Evolutionary conservation across 1,140 invertebrate genomes (phyloP), one percentile per base, ranked within the genome.

Genomic region (Sesamia nonagrioides): DNA sequence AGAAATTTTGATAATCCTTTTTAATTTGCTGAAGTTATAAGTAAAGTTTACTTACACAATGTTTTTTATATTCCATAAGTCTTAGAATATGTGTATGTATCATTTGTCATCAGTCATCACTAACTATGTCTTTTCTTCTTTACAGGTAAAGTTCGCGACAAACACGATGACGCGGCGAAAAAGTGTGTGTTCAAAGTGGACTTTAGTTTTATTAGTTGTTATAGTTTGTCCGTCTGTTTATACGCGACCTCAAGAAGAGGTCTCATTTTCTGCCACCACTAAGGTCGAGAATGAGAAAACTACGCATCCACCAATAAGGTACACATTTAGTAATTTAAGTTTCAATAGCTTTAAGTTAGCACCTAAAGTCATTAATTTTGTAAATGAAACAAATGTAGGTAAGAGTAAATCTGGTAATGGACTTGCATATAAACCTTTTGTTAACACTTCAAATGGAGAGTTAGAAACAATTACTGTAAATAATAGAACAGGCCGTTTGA

Each of bases 151-250:
- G 37, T 71, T 78, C 85, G 78, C 80, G 79, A 81, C 37, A 56
- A 77, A 45, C 80, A 88, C 40, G 6, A 94, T 94, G 92, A 87
- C 91, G 88, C 86, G 91, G 78, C 89, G 87, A 86, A 93, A 93
- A 92, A 89, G 84, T 92, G 88, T 86, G 81, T 88, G 84, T 88
- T 82, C 84, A 83, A 91, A 89, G 82, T 92, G 92, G 92, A 95
- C 92, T 86, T 82, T 95, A 92, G 90, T 91, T 87, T 90, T 95
- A 91, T 83, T 92, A 82, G 82, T 92, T 88, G 79, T 89, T 87
- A 33, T 93, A 80, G 85, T 89, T 84, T 86, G 85, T 89, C 82
- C 86, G 73, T 88, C 77, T 73, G 92, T 92, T 72, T 80, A 79
- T 83, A 88, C 89, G 50, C 90, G 91, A 82, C 91, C 92, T 54